Evolutionary conservation across 1,140 invertebrate species (phyloP).

Genomic region (Leptestheria dahalacensis): DNA sequence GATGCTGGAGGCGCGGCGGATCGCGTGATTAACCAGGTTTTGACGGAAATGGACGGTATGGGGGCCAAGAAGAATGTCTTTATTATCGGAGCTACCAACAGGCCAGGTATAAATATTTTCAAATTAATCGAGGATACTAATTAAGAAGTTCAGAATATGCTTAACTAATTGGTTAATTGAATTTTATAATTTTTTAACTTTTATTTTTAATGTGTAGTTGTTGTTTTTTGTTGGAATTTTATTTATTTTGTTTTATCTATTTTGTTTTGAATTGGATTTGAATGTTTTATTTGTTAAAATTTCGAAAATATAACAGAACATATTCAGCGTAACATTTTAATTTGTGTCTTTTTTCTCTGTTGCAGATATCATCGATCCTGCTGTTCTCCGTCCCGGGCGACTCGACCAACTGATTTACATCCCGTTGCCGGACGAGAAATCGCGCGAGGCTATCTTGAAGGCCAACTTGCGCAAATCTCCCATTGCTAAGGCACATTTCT

Average conservation of each 20-base stretch:
- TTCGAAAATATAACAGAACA: too few species aligned
- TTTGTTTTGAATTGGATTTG: conserved; percentile 5
- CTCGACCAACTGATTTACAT: conserved; percentile 99
- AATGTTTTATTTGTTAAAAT: conserved; percentile 17
- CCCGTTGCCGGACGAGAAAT: conserved; percentile 96
- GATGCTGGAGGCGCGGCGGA: conserved; percentile 98
- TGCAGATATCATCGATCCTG: conserved; percentile 94
- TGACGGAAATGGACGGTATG: conserved; percentile 99
- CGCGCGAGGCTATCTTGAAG: conserved; percentile 84
- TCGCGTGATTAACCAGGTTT: conserved; percentile 97
- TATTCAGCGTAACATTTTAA: too few species aligned
- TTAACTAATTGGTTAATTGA: too few species aligned
- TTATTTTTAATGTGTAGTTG: background rate
- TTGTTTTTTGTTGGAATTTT: background rate
- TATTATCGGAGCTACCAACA: conserved; percentile 95
- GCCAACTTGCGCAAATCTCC: conserved; percentile 95
- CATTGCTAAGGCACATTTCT: conserved; percentile 53
- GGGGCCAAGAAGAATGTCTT: conserved; percentile 99
- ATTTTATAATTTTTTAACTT: too few species aligned
- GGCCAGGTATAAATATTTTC: conserved; percentile 42
- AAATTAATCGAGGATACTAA: too few species aligned
- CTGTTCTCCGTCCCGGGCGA: conserved; percentile 93
- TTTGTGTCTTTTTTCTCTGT: too few species aligned
- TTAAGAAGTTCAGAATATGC: too few species aligned
- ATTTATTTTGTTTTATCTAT: conserved; percentile 4